Percentiles rank a stretch among this genome's conserved stretches.
Conservation (phyloP, 2,888 invertebrate species). For the Dascillus cervinus region DNA sequence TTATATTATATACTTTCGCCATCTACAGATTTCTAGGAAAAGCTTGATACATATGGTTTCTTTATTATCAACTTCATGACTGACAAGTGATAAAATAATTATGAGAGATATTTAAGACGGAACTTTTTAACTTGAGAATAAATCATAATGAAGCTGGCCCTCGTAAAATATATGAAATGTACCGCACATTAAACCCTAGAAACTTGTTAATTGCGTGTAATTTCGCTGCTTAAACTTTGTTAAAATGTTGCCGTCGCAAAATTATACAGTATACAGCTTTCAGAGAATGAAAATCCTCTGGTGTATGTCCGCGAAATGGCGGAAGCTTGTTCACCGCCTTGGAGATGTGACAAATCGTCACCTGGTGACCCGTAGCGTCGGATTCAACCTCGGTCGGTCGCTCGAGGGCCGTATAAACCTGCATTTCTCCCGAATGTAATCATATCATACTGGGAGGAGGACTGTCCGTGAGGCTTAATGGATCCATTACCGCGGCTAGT, state of each 20-base stretch:
- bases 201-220: conserved; percentile 26
- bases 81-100: too few relatives aligned
- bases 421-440: conserved; percentile 34
- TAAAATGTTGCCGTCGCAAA: background rate
- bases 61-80: too few relatives aligned
- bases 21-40: too few relatives aligned
- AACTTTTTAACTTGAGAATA: too few relatives aligned
- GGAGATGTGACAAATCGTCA: conserved; percentile 45
- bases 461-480: conserved; percentile 33
- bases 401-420: conserved; percentile 38
- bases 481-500: conserved; percentile 34
- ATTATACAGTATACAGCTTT: background rate
- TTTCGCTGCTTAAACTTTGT: conserved; percentile 27
- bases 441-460: conserved; percentile 32
- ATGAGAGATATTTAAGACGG: too few relatives aligned
- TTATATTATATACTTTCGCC: too few relatives aligned
- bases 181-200: too few relatives aligned
- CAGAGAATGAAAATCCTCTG: conserved; percentile 24
- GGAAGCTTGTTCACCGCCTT: conserved; percentile 43
- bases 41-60: too few relatives aligned
- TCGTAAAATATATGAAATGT: too few relatives aligned
- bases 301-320: conserved; percentile 38
- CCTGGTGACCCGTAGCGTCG: conserved; percentile 42
- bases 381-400: conserved; percentile 36
- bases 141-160: too few relatives aligned